These are phyloP conservation scores for Sapayoa aenigma DNA, from an alignment of 2,113 vertebrate species.

Conservation along the genomic window DNA sequence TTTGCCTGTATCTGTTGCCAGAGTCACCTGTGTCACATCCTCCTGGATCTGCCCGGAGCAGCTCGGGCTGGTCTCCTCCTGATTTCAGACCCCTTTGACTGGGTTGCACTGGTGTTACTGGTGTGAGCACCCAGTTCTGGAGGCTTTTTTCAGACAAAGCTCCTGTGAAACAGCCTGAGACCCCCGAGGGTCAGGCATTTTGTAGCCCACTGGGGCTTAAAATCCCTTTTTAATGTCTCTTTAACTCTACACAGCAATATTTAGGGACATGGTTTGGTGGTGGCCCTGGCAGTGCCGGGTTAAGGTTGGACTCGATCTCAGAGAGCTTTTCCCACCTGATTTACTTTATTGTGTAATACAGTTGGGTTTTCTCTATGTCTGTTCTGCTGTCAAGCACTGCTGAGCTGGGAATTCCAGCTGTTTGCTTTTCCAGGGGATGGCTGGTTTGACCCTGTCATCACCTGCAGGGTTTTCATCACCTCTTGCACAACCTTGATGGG, in stretches of 20 bases:
- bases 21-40: not conserved
- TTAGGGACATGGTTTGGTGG: not conserved
- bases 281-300: not conserved
- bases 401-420: not conserved
- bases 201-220: not conserved
- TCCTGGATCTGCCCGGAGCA: not conserved
- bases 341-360: no score
- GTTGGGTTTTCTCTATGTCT: not conserved
- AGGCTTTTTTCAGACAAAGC: not conserved
- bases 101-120: accelerated
- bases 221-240: not conserved
- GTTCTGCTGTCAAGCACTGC: not conserved
- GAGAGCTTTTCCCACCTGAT: not conserved
- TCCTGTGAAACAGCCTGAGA: not conserved
- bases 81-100: not conserved
- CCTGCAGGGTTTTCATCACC: not conserved
- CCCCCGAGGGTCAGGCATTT: not conserved
- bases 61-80: not conserved
- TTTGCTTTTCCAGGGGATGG: not conserved
- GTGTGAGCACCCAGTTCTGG: not conserved
- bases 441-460: not conserved
- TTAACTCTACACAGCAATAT: accelerated
- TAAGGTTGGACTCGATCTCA: not conserved
- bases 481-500: not conserved
- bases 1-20: accelerated